Percentiles rank a stretch among this genome's conserved stretches.
Evolutionary conservation across 92 coral and sea anemone species (phyloP).

Genomic region (Parazoanthus darwini): DNA sequence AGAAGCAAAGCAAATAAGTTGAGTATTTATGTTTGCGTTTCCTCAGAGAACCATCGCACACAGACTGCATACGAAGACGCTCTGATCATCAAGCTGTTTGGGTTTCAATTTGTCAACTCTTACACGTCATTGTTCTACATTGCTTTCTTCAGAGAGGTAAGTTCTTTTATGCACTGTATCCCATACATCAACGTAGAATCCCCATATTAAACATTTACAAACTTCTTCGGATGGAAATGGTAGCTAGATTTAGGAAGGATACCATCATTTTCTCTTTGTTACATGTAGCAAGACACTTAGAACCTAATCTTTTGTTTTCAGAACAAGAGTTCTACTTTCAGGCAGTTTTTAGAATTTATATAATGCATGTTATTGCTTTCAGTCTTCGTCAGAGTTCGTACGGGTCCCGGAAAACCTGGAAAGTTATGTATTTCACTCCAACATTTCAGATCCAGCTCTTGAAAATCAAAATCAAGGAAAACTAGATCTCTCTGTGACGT

Average conservation of each 20-base stretch:
- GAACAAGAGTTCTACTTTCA: too few species aligned
- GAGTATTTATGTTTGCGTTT: neutral
- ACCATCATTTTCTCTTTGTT: too few species aligned
- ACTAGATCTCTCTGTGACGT: too few species aligned
- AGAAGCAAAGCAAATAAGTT: neutral
- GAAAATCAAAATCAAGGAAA: too few species aligned
- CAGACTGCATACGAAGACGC: slow-evolving; percentile 95
- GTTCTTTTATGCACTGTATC: neutral
- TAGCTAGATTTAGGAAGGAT: too few species aligned
- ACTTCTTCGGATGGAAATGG: too few species aligned
- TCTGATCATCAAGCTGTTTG: slow-evolving; percentile 89
- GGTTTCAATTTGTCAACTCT: slow-evolving; percentile 95
- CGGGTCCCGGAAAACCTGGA: too few species aligned
- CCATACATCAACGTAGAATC: neutral
- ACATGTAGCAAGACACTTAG: too few species aligned
- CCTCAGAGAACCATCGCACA: slow-evolving; percentile 90
- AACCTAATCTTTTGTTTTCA: accelerated
- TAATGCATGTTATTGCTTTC: neutral
- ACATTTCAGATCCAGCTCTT: too few species aligned
- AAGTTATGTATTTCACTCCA: too few species aligned
- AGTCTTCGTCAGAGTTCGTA: neutral
- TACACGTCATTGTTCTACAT: slow-evolving; percentile 95
- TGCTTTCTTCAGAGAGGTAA: slow-evolving; percentile 95
- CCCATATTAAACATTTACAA: too few species aligned
- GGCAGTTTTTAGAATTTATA: too few species aligned